Conservation (phyloP, 37 sponge, comb jelly and placozoan genomes). For the Hexactinellida sp. region DNA sequence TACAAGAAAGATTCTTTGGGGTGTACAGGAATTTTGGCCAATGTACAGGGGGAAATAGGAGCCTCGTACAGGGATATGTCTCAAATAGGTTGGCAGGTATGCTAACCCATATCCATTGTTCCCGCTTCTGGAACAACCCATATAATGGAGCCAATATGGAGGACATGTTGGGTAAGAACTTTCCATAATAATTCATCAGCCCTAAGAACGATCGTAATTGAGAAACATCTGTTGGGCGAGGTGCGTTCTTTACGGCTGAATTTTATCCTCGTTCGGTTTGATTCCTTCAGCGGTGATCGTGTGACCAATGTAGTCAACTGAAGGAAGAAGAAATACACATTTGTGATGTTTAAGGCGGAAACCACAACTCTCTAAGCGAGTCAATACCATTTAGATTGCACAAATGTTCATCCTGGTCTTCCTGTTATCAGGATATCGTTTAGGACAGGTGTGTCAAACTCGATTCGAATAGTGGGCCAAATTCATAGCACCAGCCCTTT, state of each 20-base stretch:
- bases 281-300: background rate
- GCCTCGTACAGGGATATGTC: too few species aligned
- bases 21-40: too few species aligned
- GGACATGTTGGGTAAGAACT: background rate
- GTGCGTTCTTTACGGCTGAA: background rate
- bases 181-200: background rate
- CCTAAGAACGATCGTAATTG: background rate
- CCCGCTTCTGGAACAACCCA: background rate
- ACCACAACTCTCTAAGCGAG: constrained; percentile 14
- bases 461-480: too few species aligned
- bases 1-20: too few species aligned
- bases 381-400: constrained; percentile 1
- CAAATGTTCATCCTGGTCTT: background rate
- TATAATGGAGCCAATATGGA: background rate
- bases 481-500: too few species aligned
- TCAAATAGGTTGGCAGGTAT: too few species aligned
- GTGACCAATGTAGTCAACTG: constrained; percentile 43
- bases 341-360: constrained; percentile 31
- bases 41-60: too few species aligned
- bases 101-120: too few species aligned
- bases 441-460: too few species aligned
- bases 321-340: constrained; percentile 16
- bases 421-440: constrained; percentile 45
- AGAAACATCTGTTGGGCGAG: background rate
- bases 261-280: background rate